Evolutionary conservation across 2,888 invertebrate genomes (phyloP), one percentile per base, ranked within the genome.

Genomic region (Dysmachus trigonus): DNA sequence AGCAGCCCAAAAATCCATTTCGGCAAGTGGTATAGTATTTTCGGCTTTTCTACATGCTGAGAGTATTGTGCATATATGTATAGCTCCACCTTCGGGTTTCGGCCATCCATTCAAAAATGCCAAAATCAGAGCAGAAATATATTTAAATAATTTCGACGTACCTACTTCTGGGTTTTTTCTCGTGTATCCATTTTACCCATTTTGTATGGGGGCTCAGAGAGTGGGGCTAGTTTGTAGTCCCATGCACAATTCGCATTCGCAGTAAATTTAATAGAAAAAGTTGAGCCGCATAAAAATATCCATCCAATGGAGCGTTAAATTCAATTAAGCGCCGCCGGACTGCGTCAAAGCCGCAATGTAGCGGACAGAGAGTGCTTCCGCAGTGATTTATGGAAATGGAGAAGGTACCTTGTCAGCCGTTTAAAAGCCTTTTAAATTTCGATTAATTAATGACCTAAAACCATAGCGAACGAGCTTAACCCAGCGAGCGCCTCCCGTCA

Each of bases 371-470:
- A 84, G 73, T 73, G 41, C 47, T 84, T 84, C 33, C 18, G 10
- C 27, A 62, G 84, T 84, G 84, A 84, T 84, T 84, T 84, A 84
- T 84, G 84, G 72, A 73, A 84, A 84, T 84, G 82, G 82, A 15
- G 82, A 82, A 62, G 82, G 35, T 62, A 71, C 62, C 82, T 82
- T 71, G 38, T 82, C 82, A 71, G 71, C 10, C 53, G 82, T 38
- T 82, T 82, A 62, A 82, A 82, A 62, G 71, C 22, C 82, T 71
- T 82, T 82, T 82, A 82, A 71, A 62, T 71, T 82, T 82, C 82
- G 35, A 82, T 82, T 82, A 82, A 82, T 82, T 82, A 82, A 82
- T 35, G 82, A 82, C 82, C 82, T 62, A 35, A 38, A 82, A 35
- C 31, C 18, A n/a, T n/a, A 31, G 62, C 35, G 8, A 18, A 15